phyloP scores from a whole-genome alignment of 2,113 vertebrate genomes.

The Callaeas wilsoni region DNA sequence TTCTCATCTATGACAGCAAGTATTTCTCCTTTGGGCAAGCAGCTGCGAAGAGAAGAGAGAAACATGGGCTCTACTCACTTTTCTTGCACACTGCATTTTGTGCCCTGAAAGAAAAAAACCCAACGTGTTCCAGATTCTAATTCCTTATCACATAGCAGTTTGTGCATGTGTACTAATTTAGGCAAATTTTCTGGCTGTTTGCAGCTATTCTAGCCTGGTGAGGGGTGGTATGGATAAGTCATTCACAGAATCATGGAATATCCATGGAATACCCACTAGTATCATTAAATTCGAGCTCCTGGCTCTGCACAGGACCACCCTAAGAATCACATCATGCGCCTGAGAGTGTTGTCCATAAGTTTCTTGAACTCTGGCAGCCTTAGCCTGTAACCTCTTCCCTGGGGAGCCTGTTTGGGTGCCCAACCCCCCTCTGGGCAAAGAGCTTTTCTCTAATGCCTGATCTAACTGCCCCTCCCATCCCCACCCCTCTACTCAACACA shows the following conservation, averaged over 20 bases:
- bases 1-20: neutral
- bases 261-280: neutral
- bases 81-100: neutral
- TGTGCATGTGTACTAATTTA: neutral
- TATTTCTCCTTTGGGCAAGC: neutral
- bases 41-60: neutral
- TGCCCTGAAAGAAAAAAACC: neutral
- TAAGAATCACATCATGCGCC: neutral
- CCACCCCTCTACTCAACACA: neutral
- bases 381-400: neutral
- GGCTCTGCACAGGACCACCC: neutral
- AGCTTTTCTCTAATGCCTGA: neutral
- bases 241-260: neutral
- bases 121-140: neutral
- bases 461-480: neutral
- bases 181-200: neutral
- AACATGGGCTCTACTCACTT: neutral
- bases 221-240: neutral
- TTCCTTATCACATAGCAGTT: neutral
- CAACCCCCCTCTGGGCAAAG: neutral
- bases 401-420: neutral
- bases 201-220: neutral
- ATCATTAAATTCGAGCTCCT: neutral
- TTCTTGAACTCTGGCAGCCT: neutral
- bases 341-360: neutral